These are phyloP conservation scores for Linnaemya tessellans DNA, from an alignment of 2,888 invertebrate species.

Conservation along the genomic window DNA sequence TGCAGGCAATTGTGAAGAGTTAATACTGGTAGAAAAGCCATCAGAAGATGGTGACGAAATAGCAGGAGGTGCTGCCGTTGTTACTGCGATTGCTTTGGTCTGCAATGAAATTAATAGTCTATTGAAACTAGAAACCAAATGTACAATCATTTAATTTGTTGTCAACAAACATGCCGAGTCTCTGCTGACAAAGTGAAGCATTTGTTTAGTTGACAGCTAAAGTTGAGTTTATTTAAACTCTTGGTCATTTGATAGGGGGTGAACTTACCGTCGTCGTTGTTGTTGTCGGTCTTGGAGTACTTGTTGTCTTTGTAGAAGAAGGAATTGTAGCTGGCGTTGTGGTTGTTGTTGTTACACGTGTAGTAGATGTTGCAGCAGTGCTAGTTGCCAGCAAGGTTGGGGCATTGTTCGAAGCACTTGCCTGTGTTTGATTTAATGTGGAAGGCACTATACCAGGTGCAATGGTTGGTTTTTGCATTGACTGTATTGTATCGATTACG, in stretches of 20 bases:
- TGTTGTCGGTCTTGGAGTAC: constrained; percentile 44
- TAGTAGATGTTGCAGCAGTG: constrained; percentile 77
- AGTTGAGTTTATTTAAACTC: constrained; percentile 33
- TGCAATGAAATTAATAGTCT: constrained; percentile 53
- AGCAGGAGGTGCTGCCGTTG: constrained; percentile 69
- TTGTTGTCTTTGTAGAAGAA: constrained; percentile 42
- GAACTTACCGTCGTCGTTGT: constrained; percentile 68
- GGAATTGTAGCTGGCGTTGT: constrained; percentile 58
- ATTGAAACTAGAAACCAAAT: not conserved
- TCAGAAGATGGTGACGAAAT: constrained; percentile 65
- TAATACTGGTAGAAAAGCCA: constrained; percentile 40
- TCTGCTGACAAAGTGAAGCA: constrained; percentile 44
- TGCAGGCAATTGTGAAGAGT: constrained; percentile 66
- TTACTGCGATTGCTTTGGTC: constrained; percentile 60
- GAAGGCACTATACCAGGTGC: constrained; percentile 78
- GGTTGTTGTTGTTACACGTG: constrained; percentile 68
- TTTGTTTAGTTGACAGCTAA: constrained; percentile 32
- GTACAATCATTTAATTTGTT: not conserved
- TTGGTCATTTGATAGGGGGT: not conserved
- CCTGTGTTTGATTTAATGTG: constrained; percentile 70
- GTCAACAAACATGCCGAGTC: not conserved
- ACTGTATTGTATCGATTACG: constrained; percentile 81
- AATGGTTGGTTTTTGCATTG: constrained; percentile 79
- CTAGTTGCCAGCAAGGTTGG: constrained; percentile 75
- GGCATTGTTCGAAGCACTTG: constrained; percentile 58